A percentile compares a stretch with the other conserved stretches of the same genome.
phyloP scores from a whole-genome alignment of 2,113 vertebrate species.

The Hiodon tergisus region DNA sequence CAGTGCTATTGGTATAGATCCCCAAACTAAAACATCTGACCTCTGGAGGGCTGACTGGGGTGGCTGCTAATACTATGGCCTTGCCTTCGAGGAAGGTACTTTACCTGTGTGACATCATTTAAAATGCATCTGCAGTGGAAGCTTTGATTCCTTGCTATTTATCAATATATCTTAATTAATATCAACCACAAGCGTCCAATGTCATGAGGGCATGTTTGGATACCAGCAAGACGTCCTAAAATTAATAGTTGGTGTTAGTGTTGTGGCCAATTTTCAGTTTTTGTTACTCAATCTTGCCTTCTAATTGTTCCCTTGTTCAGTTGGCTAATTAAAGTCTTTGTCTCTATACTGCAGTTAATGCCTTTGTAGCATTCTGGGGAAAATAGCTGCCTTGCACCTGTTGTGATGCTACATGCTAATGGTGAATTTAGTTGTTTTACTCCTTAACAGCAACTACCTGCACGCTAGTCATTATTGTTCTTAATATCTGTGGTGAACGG shows the following conservation, averaged over 20 bases:
- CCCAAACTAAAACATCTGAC: too few species aligned
- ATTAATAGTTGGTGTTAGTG: not conserved
- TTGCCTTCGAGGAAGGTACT: not conserved
- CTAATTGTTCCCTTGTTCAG: not conserved
- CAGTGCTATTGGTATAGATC: too few species aligned
- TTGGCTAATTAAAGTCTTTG: not conserved
- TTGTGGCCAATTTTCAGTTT: not conserved
- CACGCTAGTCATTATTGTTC: not conserved
- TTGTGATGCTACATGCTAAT: not conserved
- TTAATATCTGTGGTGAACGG: not conserved
- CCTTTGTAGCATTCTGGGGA: not conserved
- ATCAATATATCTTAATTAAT: too few species aligned
- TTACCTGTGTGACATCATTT: not conserved
- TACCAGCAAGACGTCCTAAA: not conserved
- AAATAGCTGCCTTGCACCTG: too few species aligned
- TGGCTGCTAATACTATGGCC: not conserved
- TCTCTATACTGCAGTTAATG: not conserved
- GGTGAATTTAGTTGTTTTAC: not conserved
- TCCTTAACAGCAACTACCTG: not conserved
- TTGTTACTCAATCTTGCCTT: not conserved
- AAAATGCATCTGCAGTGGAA: not conserved
- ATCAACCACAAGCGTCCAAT: too few species aligned
- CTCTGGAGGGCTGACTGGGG: not conserved
- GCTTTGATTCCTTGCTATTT: too few species aligned
- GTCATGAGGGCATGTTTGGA: too few species aligned